Evolutionary conservation across 2,797 vertebrate species (phyloP), one percentile per base, ranked within the genome.

Genomic region (Esox lucius): DNA sequence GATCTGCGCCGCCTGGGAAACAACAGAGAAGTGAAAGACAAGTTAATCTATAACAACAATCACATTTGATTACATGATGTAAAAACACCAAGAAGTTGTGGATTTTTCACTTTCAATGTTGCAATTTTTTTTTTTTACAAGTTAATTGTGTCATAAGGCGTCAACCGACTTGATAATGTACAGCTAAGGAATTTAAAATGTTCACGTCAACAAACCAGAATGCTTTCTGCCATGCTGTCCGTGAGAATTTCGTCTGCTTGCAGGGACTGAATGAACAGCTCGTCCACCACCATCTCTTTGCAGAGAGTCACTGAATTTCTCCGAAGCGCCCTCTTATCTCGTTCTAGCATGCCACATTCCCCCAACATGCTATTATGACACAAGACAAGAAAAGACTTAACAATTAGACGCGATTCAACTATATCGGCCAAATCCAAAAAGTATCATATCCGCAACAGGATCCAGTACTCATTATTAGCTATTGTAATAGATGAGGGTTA

Each of bases 261-360:
- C 31, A 95, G 84, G 17, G 28, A 80, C 87, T 94, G 93, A 67
- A 94, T 68, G 76, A 95, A 85, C 71, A 92, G 71, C 80, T 92
- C 93, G 15, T 95, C 93, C 84, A 94, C 93, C 82, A 94, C 92
- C 87, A 95, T 86, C 48, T 95, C 82, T 78, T 86, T 91, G 77
- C 88, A 86, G 49, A 95, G 88, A 0, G 65, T 39, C 3, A 82
- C 79, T 0, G 90, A 92, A 42, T 79, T 73, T 62, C 68, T 93
- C 77, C 35, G 75, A 1, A 94, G 86, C 68, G 90, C 76, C 64
- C 31, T 64, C 35, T 49, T 86, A 78, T 95, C 89, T 61, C 75
- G 81, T 24, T 92, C 75, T 78, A 82, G 73, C 94, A 94, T 94
- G 28, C 94, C 93, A 35, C 91, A 94, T 49, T 90, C 83, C 31